A percentile compares a stretch with the other conserved stretches of the same genome.
These are phyloP conservation scores for Standfussiana lucernea DNA, from an alignment of 2,888 invertebrate species.

Conservation along the genomic window DNA sequence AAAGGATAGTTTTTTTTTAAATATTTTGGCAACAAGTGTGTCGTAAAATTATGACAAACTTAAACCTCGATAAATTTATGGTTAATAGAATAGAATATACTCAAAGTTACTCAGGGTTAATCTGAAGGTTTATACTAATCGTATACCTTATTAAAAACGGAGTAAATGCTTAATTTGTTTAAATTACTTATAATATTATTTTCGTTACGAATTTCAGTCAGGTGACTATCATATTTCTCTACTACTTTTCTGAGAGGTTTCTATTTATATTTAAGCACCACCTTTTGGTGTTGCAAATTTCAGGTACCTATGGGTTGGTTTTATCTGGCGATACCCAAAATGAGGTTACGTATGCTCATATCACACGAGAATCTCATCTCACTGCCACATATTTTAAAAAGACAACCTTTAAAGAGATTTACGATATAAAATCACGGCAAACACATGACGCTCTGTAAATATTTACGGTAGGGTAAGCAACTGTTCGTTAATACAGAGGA, in stretches of 20 bases:
- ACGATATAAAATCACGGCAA: slow-evolving; percentile 72
- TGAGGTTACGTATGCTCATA: neutral
- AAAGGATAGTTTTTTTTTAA: neutral
- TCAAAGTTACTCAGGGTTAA: no score
- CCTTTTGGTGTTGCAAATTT: no score
- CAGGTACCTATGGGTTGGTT: neutral
- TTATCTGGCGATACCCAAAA: neutral
- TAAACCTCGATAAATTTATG: neutral
- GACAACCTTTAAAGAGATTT: slow-evolving; percentile 65
- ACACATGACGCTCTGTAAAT: slow-evolving; percentile 84
- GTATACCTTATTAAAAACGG: no score
- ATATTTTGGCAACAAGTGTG: neutral
- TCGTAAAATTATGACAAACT: neutral
- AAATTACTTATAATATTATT: no score
- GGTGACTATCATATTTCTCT: neutral
- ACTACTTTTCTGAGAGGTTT: neutral
- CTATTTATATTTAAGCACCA: no score
- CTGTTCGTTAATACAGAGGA: slow-evolving; percentile 71
- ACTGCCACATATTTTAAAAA: slow-evolving; percentile 32
- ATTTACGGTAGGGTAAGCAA: slow-evolving; percentile 81
- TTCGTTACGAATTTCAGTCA: neutral
- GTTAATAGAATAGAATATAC: no score
- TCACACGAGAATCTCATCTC: neutral
- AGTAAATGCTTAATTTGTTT: no score
- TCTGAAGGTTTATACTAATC: no score